Evolutionary conservation across 2,888 invertebrate species (phyloP).

Genomic region (Neuroscelio doddi): DNA sequence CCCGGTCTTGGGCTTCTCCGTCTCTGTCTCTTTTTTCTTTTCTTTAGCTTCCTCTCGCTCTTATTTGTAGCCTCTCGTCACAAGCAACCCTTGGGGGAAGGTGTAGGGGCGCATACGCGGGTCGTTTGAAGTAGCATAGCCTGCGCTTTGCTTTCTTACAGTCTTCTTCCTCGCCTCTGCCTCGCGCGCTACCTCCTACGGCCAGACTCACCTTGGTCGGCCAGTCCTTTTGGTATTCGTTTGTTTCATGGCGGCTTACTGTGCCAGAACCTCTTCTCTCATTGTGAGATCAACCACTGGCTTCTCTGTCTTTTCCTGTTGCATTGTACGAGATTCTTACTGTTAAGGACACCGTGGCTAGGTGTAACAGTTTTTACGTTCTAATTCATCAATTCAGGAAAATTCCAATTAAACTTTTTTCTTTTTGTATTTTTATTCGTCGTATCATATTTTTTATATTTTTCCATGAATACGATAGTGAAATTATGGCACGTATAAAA

Average conservation of each 20-base stretch:
- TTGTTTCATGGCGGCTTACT: conserved; percentile 65
- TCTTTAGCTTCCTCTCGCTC: conserved; percentile 41
- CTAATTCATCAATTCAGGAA: neutral
- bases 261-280: conserved; percentile 16
- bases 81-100: conserved; percentile 47
- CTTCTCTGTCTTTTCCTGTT: conserved; percentile 24
- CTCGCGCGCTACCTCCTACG: conserved; percentile 48
- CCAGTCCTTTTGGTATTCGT: conserved; percentile 66
- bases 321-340: neutral
- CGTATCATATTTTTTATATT: too few species aligned
- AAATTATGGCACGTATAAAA: too few species aligned
- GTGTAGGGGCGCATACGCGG: conserved; percentile 64
- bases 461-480: too few species aligned
- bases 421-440: too few species aligned
- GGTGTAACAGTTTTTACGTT: neutral
- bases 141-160: conserved; percentile 54
- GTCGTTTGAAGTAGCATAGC: conserved; percentile 67
- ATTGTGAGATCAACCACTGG: conserved; percentile 27
- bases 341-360: neutral
- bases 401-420: neutral
- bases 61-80: conserved; percentile 46
- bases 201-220: conserved; percentile 46
- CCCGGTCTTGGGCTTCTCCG: conserved; percentile 40
- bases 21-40: conserved; percentile 45
- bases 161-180: conserved; percentile 47